Percentiles rank a stretch among this genome's conserved stretches.
Evolutionary conservation across 2,888 invertebrate genomes (phyloP).

Genomic region (Leptopterna dolabrata): DNA sequence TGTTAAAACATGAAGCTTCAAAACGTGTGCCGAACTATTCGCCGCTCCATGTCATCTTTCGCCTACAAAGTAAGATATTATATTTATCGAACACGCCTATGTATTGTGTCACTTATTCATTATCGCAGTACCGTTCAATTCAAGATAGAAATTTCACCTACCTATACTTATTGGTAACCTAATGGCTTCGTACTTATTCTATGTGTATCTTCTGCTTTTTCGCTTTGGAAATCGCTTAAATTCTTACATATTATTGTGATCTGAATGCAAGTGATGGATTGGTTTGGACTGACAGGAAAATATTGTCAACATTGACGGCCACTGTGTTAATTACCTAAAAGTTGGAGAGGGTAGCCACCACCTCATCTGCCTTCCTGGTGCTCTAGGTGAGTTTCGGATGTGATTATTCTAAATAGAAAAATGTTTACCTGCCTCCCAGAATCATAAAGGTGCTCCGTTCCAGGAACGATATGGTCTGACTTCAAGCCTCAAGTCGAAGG

Average conservation of each 20-base stretch:
- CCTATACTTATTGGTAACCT: no score
- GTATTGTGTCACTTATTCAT: no score
- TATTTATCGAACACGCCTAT: no score
- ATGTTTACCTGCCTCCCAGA: no score
- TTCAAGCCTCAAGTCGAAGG: conserved; percentile 82
- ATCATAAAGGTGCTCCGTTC: no score
- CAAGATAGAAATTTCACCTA: no score
- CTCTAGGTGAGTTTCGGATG: conserved; percentile 71
- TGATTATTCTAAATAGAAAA: background rate
- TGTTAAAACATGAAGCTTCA: background rate
- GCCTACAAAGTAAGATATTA: background rate
- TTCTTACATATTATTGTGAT: background rate
- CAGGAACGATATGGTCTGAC: conserved; percentile 83
- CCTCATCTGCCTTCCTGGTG: conserved; percentile 82
- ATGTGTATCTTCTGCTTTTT: no score
- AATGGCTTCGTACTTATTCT: no score
- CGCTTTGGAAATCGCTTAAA: no score
- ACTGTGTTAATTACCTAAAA: conserved; percentile 73
- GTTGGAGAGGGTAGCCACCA: conserved; percentile 73
- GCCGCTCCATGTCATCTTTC: background rate
- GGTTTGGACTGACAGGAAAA: conserved; percentile 69
- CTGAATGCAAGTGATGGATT: no score
- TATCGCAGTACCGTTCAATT: no score
- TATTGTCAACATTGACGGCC: conserved; percentile 73
- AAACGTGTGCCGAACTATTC: background rate